phyloP scores from a whole-genome alignment of 2,797 vertebrate species.

The Alauda arvensis region DNA sequence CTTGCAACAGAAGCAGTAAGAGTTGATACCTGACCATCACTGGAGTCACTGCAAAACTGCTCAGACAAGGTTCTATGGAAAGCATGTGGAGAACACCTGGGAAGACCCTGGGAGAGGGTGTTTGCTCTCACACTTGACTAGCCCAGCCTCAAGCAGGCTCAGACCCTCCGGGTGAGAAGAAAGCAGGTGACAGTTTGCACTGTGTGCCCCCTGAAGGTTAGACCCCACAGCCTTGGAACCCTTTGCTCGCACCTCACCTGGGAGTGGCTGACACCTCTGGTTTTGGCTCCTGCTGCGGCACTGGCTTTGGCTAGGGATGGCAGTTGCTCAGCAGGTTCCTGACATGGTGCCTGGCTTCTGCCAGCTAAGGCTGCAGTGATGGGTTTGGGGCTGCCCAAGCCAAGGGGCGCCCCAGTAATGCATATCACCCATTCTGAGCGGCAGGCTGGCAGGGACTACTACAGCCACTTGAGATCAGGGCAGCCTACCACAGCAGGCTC shows the following conservation, averaged over 20 bases:
- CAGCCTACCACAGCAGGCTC: background rate
- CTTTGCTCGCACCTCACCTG: background rate
- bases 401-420: background rate
- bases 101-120: background rate
- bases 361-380: background rate
- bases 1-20: background rate
- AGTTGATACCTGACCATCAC: background rate
- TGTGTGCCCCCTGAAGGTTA: too few species aligned
- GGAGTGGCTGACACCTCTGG: background rate
- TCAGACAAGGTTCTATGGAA: accelerated
- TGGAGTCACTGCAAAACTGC: background rate
- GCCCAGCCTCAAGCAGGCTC: accelerated
- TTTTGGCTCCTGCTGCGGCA: background rate
- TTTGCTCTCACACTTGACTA: background rate
- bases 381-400: background rate
- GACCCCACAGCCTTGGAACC: too few species aligned
- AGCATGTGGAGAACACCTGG: background rate
- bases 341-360: background rate
- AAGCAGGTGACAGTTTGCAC: background rate
- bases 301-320: background rate
- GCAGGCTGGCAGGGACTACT: accelerated
- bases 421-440: accelerated
- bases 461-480: background rate
- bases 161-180: background rate
- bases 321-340: background rate